Conservation (phyloP, 2,113 vertebrate genomes). For the Callopanchax toddi region DNA sequence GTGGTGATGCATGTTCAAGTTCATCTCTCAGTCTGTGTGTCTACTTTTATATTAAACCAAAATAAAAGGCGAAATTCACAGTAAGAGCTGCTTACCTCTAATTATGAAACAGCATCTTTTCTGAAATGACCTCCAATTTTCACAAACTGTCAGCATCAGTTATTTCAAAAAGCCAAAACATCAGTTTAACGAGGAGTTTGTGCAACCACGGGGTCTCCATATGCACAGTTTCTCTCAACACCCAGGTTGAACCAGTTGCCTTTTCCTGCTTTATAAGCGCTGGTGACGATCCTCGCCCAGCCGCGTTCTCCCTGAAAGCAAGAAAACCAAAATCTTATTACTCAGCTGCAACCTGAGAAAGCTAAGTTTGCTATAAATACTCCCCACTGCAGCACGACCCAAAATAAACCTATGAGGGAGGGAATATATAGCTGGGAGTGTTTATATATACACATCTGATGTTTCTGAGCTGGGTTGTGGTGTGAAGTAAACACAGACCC, state of each 20-base stretch:
- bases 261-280: conserved; percentile 86
- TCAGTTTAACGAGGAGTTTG: conserved; percentile 6
- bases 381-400: neutral
- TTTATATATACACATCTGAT: neutral
- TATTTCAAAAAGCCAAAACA: neutral
- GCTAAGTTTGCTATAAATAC: neutral
- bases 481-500: conserved; percentile 82
- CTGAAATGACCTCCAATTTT: neutral
- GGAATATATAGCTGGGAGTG: neutral
- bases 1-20: neutral
- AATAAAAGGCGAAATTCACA: too few relatives aligned
- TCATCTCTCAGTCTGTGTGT: neutral
- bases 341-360: conserved; percentile 2
- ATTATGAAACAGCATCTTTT: too few relatives aligned
- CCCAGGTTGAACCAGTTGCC: conserved; percentile 91
- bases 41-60: too few relatives aligned
- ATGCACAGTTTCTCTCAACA: conserved; percentile 87
- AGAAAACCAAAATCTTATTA: conserved; percentile 19
- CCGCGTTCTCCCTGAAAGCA: conserved; percentile 89
- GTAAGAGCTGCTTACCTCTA: too few relatives aligned
- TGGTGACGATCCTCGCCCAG: conserved; percentile 94
- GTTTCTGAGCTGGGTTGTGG: too few relatives aligned
- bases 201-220: conserved; percentile 86
- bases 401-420: neutral
- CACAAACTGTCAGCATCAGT: neutral